Evolutionary conservation across 1,140 invertebrate species (phyloP).

Genomic region (Eriosoma lanigerum): DNA sequence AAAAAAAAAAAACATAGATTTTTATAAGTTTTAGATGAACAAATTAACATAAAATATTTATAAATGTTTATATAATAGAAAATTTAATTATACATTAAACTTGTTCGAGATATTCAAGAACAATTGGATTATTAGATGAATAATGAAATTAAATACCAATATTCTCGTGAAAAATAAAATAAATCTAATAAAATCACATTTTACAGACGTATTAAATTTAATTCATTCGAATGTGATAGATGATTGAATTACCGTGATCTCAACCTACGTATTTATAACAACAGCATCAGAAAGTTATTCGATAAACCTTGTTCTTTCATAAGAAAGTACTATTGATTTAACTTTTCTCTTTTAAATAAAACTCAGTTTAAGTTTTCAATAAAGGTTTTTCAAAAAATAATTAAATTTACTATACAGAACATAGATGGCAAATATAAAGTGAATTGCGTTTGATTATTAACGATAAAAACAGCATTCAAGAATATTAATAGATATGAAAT

Average conservation of each 20-base stretch:
- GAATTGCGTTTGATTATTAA: neutral
- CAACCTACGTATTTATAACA: neutral
- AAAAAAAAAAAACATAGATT: too few species aligned
- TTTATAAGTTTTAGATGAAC: too few species aligned
- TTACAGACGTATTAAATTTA: neutral
- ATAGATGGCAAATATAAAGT: neutral
- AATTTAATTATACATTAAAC: too few species aligned
- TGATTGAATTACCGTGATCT: neutral
- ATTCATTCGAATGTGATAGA: neutral
- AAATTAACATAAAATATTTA: too few species aligned
- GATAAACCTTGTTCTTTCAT: neutral
- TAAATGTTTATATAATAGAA: too few species aligned
- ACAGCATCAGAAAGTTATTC: constrained; percentile 7
- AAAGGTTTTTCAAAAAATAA: constrained; percentile 15
- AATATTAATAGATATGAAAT: neutral
- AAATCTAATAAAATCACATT: neutral
- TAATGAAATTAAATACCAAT: too few species aligned
- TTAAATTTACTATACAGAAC: neutral
- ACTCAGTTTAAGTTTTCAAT: constrained; percentile 1
- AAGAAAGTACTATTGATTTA: neutral
- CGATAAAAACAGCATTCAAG: constrained; percentile 9
- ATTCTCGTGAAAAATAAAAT: too few species aligned
- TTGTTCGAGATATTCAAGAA: too few species aligned
- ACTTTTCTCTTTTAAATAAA: constrained; percentile 24
- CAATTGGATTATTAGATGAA: too few species aligned